Conservation (phyloP, 2,888 invertebrate genomes). For the Liposcelis brunnea region DNA sequence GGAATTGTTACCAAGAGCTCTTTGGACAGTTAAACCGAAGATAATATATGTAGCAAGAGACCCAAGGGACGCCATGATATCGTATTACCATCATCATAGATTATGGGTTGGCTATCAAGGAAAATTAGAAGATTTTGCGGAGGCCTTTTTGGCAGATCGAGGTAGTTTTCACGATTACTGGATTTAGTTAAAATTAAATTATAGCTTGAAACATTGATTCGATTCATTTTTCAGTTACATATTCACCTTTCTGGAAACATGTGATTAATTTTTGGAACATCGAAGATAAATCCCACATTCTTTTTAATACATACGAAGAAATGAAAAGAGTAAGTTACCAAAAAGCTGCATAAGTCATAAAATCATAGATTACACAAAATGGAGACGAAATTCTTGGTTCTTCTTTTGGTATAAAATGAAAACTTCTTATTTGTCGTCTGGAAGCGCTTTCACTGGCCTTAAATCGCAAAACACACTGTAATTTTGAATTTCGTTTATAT, state of each 20-base stretch:
- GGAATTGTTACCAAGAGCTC: slow-evolving; percentile 17
- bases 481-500: neutral
- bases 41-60: slow-evolving; percentile 29
- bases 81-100: slow-evolving; percentile 28
- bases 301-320: slow-evolving; percentile 24
- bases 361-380: no score
- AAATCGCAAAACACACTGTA: no score
- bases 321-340: slow-evolving; percentile 21
- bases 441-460: no score
- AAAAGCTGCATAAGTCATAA: no score
- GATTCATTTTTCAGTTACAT: slow-evolving; percentile 19
- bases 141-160: slow-evolving; percentile 20
- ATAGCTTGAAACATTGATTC: slow-evolving; percentile 7
- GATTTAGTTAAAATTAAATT: no score
- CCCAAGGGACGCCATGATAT: slow-evolving; percentile 30
- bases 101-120: slow-evolving; percentile 22
- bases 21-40: slow-evolving; percentile 15
- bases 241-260: slow-evolving; percentile 24
- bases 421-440: no score
- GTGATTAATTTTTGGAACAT: slow-evolving; percentile 23
- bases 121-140: slow-evolving; percentile 21
- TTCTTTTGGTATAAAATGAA: no score
- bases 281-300: slow-evolving; percentile 20
- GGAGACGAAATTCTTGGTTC: no score
- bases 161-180: no score